Percentiles rank a stretch among this genome's conserved stretches.
Conservation (phyloP, 2,113 vertebrate genomes). For the Candoia aspera region DNA sequence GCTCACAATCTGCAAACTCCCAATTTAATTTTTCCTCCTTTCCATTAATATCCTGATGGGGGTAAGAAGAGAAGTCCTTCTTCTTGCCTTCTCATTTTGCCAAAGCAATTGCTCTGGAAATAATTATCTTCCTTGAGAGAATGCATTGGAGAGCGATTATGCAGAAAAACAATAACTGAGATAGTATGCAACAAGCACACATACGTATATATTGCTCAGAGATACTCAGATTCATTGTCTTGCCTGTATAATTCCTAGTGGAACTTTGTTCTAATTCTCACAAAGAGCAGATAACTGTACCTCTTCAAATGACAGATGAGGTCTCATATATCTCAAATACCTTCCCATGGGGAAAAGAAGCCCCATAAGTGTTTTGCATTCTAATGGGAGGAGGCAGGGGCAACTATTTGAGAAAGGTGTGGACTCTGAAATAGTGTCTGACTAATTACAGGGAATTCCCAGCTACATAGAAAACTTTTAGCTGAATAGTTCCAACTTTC, state of each 20-base stretch:
- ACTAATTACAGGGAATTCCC: not conserved
- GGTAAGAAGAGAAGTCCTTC: slow-evolving; percentile 40
- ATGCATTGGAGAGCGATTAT: not conserved
- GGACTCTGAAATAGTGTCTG: not conserved
- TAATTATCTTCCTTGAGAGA: slow-evolving; percentile 12
- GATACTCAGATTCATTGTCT: slow-evolving; percentile 1
- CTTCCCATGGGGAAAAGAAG: not conserved
- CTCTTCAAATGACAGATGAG: not conserved
- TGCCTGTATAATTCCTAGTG: slow-evolving; percentile 22
- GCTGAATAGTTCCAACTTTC: not conserved
- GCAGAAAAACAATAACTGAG: slow-evolving; percentile 27
- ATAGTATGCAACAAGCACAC: not conserved
- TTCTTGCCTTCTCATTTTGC: slow-evolving; percentile 57
- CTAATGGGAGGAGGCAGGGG: not conserved
- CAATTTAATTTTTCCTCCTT: slow-evolving; percentile 17
- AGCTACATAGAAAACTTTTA: not conserved
- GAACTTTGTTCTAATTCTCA: slow-evolving; percentile 13
- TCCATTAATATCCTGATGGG: slow-evolving; percentile 57
- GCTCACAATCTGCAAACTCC: not conserved
- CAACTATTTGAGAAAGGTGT: not conserved
- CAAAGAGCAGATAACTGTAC: not conserved
- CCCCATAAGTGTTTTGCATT: not conserved
- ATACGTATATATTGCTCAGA: not conserved
- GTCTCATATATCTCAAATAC: not conserved
- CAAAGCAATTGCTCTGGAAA: slow-evolving; percentile 39